Evolutionary conservation across 30 jellyfish, hydroid and myxozoan genomes (phyloP).

Genomic region (Hydractinia symbiolongicarpus): DNA sequence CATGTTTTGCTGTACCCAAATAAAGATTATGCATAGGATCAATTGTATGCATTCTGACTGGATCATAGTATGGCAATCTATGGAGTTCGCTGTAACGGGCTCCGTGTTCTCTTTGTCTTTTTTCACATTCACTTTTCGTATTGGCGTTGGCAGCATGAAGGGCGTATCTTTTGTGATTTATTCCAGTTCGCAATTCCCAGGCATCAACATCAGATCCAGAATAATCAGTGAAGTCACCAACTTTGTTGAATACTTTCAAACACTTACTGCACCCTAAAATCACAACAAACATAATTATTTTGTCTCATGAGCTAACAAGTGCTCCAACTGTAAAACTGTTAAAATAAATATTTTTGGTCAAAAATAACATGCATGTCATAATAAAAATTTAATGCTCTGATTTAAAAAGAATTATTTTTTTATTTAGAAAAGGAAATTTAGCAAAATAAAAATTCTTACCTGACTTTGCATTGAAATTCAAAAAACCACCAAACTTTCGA

Average conservation of each 20-base stretch:
- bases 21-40: no score
- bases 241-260: background rate
- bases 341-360: no score
- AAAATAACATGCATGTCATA: no score
- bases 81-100: background rate
- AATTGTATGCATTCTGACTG: background rate
- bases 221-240: no score
- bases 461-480: background rate
- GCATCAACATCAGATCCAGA: background rate
- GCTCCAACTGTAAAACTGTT: no score
- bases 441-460: background rate
- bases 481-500: conserved; percentile 15
- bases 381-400: no score
- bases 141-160: background rate
- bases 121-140: background rate
- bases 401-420: no score
- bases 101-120: background rate
- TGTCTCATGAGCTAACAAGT: no score
- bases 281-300: no score
- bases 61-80: conserved; percentile 4
- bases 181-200: background rate
- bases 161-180: background rate
- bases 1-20: no score
- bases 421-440: no score
- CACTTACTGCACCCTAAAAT: no score